Evolutionary conservation across 2,888 invertebrate species (phyloP), one percentile per base, ranked within the genome.

Genomic region (Apodemia zela): DNA sequence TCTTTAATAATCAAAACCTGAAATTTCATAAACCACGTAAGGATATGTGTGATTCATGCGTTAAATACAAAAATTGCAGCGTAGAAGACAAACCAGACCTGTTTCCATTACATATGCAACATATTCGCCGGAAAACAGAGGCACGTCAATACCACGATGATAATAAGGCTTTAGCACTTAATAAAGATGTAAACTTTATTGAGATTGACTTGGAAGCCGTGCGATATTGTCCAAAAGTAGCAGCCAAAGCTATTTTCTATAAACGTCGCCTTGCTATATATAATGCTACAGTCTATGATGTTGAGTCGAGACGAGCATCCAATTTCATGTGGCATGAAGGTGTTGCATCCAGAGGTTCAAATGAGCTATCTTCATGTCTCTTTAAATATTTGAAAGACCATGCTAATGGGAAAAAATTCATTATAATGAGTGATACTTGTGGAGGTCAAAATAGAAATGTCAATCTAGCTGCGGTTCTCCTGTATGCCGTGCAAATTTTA

Each of bases 1-100:
- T 45, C 45, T 45, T 45, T 45, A 45, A 45, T 45, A 45, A 45
- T n/a, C 45, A 45, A 45, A 45, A 45, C 45, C 45, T 45, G 45
- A 45, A 45, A 45, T 45, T 45, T 45, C 45, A 45, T 45, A 45
- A 45, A 45, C 45, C 45, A 45, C 45, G 45, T 45, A 45, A 45
- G n/a, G 45, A 45, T 45, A 45, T 45, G 45, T 45, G 45, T 45
- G 45, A 45, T 45, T 45, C 45, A 45, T 45, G 45, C 45, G 45
- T 45, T 45, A 45, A 45, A 45, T 45, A 45, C 45, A 45, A 45
- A 45, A 45, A 45, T 45, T 45, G 45, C 45, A 45, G 45, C n/a
- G n/a, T 45, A 45, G 45, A 45, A 45, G 45, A 45, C 45, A 45
- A 45, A 45, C 45, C 45, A 45, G 45, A 45, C 45, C 45, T 45